Conservation (phyloP, 64 coral and sea anemone species). For the Platygyra sinensis region DNA sequence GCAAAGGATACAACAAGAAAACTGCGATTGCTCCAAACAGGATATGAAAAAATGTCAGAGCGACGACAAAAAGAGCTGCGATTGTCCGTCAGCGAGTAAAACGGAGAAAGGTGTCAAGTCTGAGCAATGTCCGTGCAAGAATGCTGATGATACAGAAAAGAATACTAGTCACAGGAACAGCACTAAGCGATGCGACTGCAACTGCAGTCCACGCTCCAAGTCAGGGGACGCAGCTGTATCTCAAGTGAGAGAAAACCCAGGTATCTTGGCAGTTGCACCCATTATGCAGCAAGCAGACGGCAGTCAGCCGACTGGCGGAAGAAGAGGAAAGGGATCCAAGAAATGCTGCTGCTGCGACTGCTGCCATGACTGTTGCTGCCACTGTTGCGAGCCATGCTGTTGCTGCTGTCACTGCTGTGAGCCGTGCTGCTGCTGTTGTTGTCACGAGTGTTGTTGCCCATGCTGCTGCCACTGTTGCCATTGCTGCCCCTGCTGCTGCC, state of each 20-base stretch:
- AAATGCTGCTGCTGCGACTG: slow-evolving; percentile 38
- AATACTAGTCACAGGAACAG: neutral
- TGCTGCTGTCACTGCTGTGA: slow-evolving; percentile 62
- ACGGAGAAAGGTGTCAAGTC: neutral
- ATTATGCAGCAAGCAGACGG: neutral
- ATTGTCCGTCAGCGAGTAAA: neutral
- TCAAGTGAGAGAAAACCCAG: slow-evolving; percentile 9
- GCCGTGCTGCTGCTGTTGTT: slow-evolving; percentile 62
- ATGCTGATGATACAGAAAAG: neutral
- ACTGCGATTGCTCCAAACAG: neutral
- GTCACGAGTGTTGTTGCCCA: slow-evolving; percentile 47
- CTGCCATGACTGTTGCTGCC: slow-evolving; percentile 49
- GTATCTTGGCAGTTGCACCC: slow-evolving; percentile 23
- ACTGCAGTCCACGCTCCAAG: slow-evolving; percentile 14
- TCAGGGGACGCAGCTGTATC: slow-evolving; percentile 22
- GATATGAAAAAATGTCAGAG: slow-evolving; percentile 18
- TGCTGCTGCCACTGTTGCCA: slow-evolving; percentile 76
- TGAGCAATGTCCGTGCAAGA: slow-evolving; percentile 9
- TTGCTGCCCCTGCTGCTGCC: slow-evolving; percentile 62
- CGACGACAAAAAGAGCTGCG: slow-evolving; percentile 8
- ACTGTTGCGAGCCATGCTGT: slow-evolving; percentile 65
- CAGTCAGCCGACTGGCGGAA: neutral
- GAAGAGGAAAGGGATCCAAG: slow-evolving; percentile 40
- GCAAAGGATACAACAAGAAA: slow-evolving; percentile 20
- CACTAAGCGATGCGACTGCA: slow-evolving; percentile 54